These are phyloP conservation scores for Mimumesa dahlbomi DNA, from an alignment of 2,888 invertebrate species.

Conservation along the genomic window DNA sequence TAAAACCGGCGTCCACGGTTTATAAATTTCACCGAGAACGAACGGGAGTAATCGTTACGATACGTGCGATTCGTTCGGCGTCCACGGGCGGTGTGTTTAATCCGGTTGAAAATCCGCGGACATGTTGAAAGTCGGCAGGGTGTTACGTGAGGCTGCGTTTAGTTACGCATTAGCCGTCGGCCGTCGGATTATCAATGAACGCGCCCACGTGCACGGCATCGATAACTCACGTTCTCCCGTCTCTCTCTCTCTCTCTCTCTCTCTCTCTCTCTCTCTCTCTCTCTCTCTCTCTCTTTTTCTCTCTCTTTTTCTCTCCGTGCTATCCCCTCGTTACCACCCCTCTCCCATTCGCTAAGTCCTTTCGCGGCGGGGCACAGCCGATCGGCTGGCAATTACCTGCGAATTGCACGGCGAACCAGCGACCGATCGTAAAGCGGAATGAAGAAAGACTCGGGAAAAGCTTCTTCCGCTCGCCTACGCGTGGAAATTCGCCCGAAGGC, in stretches of 20 bases:
- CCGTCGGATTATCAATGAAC: conserved; percentile 70
- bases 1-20: no score
- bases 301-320: not conserved
- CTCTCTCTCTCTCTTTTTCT: not conserved
- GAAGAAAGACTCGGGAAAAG: not conserved
- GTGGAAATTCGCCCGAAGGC: conserved; percentile 17
- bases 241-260: conserved; percentile 20
- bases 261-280: no score
- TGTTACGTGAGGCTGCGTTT: conserved; percentile 47
- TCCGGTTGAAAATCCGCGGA: not conserved
- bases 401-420: not conserved
- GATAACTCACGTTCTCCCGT: conserved; percentile 31
- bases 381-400: not conserved
- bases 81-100: no score
- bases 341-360: conserved; percentile 11
- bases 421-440: conserved; percentile 4
- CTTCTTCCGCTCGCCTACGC: not conserved
- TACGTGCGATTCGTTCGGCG: no score
- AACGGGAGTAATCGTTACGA: no score
- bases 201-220: conserved; percentile 66
- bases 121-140: conserved; percentile 23
- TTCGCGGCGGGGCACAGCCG: not conserved
- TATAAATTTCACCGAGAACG: no score
- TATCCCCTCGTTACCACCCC: conserved; percentile 2
- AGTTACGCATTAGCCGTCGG: conserved; percentile 56